Conservation (phyloP, 2,797 vertebrate species). For the Galaxias olidus region DNA sequence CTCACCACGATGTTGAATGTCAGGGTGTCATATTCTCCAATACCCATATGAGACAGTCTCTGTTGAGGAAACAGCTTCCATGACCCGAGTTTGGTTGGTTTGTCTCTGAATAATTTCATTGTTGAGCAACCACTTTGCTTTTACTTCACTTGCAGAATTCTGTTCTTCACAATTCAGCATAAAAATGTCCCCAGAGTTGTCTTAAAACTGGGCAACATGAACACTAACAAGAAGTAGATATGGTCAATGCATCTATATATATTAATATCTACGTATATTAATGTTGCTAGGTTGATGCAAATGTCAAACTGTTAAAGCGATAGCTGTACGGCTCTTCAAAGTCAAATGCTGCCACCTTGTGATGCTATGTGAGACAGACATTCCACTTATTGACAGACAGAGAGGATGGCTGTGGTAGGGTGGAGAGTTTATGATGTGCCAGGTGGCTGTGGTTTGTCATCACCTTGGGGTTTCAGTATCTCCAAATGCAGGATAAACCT, state of each 20-base stretch:
- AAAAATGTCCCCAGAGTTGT: constrained; percentile 49
- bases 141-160: accelerated
- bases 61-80: accelerated
- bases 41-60: constrained; percentile 18
- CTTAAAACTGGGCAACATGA: accelerated
- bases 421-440: too few relatives aligned
- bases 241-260: constrained; percentile 3
- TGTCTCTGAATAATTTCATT: accelerated
- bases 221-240: constrained; percentile 45
- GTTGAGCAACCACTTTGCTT: constrained; percentile 43
- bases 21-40: neutral
- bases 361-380: too few relatives aligned
- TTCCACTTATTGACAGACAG: too few relatives aligned
- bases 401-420: too few relatives aligned
- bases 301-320: too few relatives aligned
- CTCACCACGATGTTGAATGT: accelerated
- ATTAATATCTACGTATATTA: neutral
- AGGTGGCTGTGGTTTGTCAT: too few relatives aligned
- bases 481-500: too few relatives aligned
- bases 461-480: too few relatives aligned
- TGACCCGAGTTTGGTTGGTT: accelerated
- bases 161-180: constrained; percentile 34
- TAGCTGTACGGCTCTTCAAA: neutral
- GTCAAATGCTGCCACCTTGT: neutral
- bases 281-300: neutral